Evolutionary conservation across 30 jellyfish, hydroid and myxozoan genomes (phyloP).

Genomic region (Hydractinia symbiolongicarpus): DNA sequence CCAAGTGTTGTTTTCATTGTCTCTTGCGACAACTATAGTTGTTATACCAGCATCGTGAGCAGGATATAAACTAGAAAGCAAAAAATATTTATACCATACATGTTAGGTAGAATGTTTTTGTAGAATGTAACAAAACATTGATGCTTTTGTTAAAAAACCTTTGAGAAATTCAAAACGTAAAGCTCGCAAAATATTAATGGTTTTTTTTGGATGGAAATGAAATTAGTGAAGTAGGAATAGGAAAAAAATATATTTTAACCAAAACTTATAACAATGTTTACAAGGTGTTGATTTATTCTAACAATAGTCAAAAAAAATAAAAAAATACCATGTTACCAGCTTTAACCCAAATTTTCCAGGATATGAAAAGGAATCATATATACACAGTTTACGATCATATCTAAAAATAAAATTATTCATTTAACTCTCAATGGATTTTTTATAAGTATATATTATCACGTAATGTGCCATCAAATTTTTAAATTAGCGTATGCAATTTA

Average conservation of each 20-base stretch:
- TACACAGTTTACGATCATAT: slow-evolving; percentile 49
- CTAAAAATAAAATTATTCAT: slow-evolving; percentile 9
- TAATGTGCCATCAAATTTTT: too few relatives aligned
- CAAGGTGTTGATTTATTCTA: not conserved
- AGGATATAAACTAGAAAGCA: slow-evolving; percentile 47
- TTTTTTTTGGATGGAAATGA: too few relatives aligned
- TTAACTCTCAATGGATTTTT: too few relatives aligned
- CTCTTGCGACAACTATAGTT: slow-evolving; percentile 50
- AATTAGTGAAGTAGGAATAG: too few relatives aligned
- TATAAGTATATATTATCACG: too few relatives aligned
- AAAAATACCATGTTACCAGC: slow-evolving; percentile 43
- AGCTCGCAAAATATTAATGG: too few relatives aligned
- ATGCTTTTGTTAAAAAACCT: too few relatives aligned
- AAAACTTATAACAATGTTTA: not conserved
- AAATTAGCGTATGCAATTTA: too few relatives aligned
- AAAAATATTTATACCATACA: not conserved
- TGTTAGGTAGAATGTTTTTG: too few relatives aligned
- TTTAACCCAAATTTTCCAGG: slow-evolving; percentile 61
- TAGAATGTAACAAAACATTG: too few relatives aligned
- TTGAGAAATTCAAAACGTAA: too few relatives aligned
- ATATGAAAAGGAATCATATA: slow-evolving; percentile 60
- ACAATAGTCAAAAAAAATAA: not conserved
- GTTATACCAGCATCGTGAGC: slow-evolving; percentile 82
- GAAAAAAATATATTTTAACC: too few relatives aligned
- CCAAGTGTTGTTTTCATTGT: slow-evolving; percentile 71